These are phyloP conservation scores for Octodon degus DNA, from an alignment of 2,113 vertebrate species.

Conservation along the genomic window DNA sequence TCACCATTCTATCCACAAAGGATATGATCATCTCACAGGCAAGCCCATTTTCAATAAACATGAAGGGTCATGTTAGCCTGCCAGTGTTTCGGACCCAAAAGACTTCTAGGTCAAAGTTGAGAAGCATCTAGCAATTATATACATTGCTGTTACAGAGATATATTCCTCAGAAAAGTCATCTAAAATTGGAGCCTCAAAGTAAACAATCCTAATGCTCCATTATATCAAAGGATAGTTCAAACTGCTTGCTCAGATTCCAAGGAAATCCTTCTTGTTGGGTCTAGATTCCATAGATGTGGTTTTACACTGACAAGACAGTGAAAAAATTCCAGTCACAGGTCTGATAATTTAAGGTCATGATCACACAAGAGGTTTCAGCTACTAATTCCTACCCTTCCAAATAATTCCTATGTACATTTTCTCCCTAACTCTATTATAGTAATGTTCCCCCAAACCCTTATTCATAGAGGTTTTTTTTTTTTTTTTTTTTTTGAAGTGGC, in stretches of 20 bases:
- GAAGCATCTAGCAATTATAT: background rate
- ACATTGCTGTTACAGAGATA: background rate
- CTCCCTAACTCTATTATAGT: background rate
- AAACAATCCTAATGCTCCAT: background rate
- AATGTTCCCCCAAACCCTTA: too few relatives aligned
- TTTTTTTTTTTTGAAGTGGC: too few relatives aligned
- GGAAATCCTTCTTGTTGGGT: background rate
- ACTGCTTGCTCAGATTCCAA: background rate
- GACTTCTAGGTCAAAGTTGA: background rate
- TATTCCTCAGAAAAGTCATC: background rate
- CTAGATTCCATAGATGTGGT: background rate
- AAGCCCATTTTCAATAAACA: background rate
- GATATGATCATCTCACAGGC: background rate
- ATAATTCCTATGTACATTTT: background rate
- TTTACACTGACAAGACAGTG: background rate
- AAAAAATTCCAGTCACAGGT: background rate
- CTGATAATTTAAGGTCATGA: background rate
- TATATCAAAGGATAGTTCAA: background rate
- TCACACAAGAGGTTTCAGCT: background rate
- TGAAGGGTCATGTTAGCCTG: background rate
- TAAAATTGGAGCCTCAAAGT: background rate
- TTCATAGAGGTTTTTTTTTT: too few relatives aligned
- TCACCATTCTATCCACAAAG: background rate
- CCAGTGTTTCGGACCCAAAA: background rate
- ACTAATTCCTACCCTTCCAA: background rate